A percentile compares a stretch with the other conserved stretches of the same genome.
phyloP scores from a whole-genome alignment of 1,140 invertebrate species.

The Notospermus geniculatus region DNA sequence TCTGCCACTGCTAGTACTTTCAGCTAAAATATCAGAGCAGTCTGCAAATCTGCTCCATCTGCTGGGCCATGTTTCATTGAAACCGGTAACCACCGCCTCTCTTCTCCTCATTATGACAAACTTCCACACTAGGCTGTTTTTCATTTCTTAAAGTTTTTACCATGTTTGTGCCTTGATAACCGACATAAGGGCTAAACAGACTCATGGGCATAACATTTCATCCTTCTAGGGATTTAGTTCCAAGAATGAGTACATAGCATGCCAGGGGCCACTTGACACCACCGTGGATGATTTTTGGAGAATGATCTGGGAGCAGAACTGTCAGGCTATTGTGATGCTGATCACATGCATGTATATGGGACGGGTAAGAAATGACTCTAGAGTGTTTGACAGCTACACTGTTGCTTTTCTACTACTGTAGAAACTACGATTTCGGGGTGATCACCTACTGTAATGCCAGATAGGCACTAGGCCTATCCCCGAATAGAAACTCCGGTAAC shows the following conservation, averaged over 20 bases:
- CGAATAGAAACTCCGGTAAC: no score
- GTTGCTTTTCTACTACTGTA: no score
- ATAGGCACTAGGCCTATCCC: no score
- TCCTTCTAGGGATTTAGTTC: slow-evolving; percentile 39
- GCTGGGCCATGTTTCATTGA: no score
- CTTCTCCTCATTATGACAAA: no score
- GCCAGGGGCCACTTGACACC: slow-evolving; percentile 70
- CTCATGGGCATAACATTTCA: background rate
- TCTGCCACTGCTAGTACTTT: no score
- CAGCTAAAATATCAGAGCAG: no score
- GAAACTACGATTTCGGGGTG: no score
- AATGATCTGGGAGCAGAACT: slow-evolving; percentile 80
- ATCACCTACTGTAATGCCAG: no score
- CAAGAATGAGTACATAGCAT: slow-evolving; percentile 70
- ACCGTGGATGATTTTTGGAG: slow-evolving; percentile 78
- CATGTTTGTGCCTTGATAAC: background rate
- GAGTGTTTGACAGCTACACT: no score
- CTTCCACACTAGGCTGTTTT: background rate
- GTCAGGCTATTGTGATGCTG: slow-evolving; percentile 76
- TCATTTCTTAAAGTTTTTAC: background rate
- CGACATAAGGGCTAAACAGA: background rate
- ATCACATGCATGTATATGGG: slow-evolving; percentile 64
- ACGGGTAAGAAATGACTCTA: slow-evolving; percentile 33
- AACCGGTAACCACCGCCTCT: no score
- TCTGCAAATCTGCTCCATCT: no score